These are phyloP conservation scores for Eupsilia transversa DNA, from an alignment of 2,888 invertebrate genomes.

Conservation along the genomic window DNA sequence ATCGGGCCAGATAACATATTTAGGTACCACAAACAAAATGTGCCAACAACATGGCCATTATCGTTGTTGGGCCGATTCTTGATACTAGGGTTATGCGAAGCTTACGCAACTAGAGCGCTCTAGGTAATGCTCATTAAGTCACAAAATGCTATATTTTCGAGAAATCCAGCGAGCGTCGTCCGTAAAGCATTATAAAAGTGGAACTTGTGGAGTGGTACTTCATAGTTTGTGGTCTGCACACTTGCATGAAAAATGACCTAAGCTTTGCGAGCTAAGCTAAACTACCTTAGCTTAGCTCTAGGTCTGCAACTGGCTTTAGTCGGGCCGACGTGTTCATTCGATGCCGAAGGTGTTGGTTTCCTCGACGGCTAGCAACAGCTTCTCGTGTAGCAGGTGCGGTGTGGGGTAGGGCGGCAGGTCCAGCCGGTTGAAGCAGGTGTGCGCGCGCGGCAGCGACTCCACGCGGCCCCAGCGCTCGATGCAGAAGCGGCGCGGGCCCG, in stretches of 20 bases:
- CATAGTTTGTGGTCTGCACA: too few relatives aligned
- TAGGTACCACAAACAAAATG: constrained; percentile 24
- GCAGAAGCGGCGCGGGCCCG: constrained; percentile 98
- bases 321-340: constrained; percentile 91
- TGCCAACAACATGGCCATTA: background rate
- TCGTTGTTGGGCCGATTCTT: constrained; percentile 14
- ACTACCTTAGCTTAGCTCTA: too few relatives aligned
- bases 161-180: constrained; percentile 22
- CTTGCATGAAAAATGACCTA: too few relatives aligned
- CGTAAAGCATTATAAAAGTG: constrained; percentile 11
- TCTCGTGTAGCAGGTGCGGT: constrained; percentile 97
- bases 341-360: constrained; percentile 99
- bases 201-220: too few relatives aligned
- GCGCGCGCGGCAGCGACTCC: constrained; percentile 98
- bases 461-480: constrained; percentile 99
- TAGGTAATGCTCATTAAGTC: constrained; percentile 19
- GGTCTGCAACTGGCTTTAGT: too few relatives aligned
- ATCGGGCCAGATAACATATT: constrained; percentile 10
- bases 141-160: constrained; percentile 17
- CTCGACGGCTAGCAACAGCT: constrained; percentile 97
- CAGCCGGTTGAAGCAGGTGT: constrained; percentile 99
- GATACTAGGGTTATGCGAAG: constrained; percentile 33
- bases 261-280: too few relatives aligned
- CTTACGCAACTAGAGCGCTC: constrained; percentile 26
- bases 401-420: constrained; percentile 99